Base-by-base conservation (phyloP, 2,113 vertebrate species). In the Megatriorchis doriae region DNA sequence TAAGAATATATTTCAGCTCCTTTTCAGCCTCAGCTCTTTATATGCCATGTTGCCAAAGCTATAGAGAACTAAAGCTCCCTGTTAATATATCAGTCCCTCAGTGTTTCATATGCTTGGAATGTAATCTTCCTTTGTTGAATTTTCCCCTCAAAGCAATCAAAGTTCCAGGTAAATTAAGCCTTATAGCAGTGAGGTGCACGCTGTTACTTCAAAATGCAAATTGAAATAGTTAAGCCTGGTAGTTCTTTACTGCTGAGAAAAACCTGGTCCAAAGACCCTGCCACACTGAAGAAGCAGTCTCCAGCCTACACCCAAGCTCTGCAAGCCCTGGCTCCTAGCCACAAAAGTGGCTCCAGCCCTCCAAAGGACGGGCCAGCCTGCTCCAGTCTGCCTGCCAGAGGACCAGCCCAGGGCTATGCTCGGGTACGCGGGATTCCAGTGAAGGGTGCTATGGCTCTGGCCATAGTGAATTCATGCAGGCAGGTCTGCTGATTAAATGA, bases 1-100 rank as follows among this genome's bases (percentile, higher is more conserved):
- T 91, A 75, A 89, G 86, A 96, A 63, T 81, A 81, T 90, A 94
- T 93, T 73, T 84, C 68, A 78, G 22, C 38, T 67, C 10, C 45
- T 92, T 96, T 94, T 83, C 58, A 88, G 42, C 15, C 34, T 85
- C 45, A 70, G 45, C 53, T 85, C 43, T 82, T 82, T 92, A n/a
- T 67, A 75, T 72, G 42, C 68, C 45, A 48, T 2, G 1, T 58
- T 96, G 74, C 48, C 42, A 88, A 90, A 90, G 6, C 40, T 53
- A 58, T 26, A 80, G 45, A 80, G 58, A 40, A 66, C 66, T 77
- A 82, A 93, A 72, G 4, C 31, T 84, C 62, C 22, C 43, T 89
- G 55, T 74, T 84, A 92, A 70, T 75, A 26, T 34, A 55, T 86
- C 62, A 70, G 67, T 52, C 16, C 38, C 47, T 86, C 43, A 40